Conservation (phyloP, 2,113 vertebrate genomes). For the Sinocyclocheilus anophthalmus region DNA sequence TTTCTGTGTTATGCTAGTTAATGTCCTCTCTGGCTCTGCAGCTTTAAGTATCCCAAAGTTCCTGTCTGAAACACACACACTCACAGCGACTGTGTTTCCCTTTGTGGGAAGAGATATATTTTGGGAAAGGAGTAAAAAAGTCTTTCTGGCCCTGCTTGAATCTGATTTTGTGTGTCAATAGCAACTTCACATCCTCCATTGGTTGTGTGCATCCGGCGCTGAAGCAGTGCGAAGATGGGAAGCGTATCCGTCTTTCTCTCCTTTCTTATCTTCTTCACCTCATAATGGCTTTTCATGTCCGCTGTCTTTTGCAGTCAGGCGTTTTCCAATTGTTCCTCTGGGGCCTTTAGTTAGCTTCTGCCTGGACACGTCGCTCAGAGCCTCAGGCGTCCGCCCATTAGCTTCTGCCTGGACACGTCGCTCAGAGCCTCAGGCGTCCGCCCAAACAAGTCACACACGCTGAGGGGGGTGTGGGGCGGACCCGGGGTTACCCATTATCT, state of each 20-base stretch:
- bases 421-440: conserved; percentile 18
- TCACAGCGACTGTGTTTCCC: conserved; percentile 15
- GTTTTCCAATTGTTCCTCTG: conserved; percentile 16
- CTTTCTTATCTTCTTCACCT: conserved; percentile 10
- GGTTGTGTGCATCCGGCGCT: neutral
- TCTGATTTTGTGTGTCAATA: conserved; percentile 18
- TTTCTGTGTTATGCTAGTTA: neutral
- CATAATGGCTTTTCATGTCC: conserved; percentile 11
- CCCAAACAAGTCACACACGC: neutral
- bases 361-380: conserved; percentile 38
- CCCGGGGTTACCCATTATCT: conserved; percentile 8
- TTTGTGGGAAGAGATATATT: conserved; percentile 5
- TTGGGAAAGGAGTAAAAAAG: neutral
- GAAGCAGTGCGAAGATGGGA: neutral
- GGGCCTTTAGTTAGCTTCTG: conserved; percentile 23
- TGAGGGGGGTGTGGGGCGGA: conserved; percentile 2
- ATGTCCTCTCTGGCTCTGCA: neutral
- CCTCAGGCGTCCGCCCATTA: conserved; percentile 9
- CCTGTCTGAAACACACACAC: neutral
- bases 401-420: conserved; percentile 35
- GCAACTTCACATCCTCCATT: neutral
- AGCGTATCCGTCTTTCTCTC: neutral
- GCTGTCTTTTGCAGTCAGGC: conserved; percentile 6
- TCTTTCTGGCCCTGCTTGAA: neutral
- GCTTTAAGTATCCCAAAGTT: neutral